Conservation (phyloP, 2,113 vertebrate species). For the Conger conger region DNA sequence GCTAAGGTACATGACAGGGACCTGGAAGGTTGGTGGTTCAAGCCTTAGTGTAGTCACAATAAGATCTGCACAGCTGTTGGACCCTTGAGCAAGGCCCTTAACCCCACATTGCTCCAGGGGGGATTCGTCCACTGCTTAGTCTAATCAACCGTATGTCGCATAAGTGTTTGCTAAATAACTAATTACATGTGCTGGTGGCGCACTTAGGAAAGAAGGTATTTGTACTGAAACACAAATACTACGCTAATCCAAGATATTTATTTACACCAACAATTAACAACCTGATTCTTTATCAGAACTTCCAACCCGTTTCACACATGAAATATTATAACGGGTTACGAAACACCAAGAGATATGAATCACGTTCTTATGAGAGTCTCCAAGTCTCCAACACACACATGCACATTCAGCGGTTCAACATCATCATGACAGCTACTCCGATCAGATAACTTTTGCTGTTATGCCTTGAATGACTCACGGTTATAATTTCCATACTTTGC, state of each 20-base stretch:
- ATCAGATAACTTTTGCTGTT: background rate
- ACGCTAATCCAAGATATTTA: background rate
- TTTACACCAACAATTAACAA: background rate
- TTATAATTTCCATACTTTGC: background rate
- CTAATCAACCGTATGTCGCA: no score
- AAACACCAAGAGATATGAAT: background rate
- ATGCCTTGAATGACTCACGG: background rate
- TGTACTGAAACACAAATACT: background rate
- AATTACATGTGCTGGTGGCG: background rate
- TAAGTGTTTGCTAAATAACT: no score
- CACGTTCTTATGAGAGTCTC: background rate
- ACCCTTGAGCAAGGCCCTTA: no score
- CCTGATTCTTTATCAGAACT: background rate
- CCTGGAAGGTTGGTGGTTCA: no score
- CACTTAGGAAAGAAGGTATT: background rate
- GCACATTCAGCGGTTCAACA: no score
- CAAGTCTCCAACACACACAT: background rate
- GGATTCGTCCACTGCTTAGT: no score
- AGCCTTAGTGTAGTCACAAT: no score
- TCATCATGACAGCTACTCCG: background rate
- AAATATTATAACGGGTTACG: background rate
- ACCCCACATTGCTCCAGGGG: no score
- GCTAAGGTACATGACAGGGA: no score
- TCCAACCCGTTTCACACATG: background rate
- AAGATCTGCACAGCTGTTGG: no score